phyloP scores from a whole-genome alignment of 2,797 vertebrate species.

The Microhierax caerulescens region DNA sequence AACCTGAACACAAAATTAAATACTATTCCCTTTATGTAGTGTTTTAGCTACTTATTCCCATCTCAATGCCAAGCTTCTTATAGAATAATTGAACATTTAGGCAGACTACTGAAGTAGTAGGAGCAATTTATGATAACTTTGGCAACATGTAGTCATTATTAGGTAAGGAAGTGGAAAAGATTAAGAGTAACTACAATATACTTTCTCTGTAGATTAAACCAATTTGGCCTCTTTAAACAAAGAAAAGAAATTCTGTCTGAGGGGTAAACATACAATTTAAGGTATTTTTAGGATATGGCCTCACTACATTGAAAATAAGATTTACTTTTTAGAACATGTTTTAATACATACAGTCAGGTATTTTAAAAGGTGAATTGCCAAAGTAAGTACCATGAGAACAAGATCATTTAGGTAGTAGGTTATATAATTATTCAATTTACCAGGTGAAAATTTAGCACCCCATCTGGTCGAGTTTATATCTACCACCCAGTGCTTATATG shows the following conservation, averaged over 20 bases:
- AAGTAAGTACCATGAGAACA: not conserved
- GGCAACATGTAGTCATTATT: not conserved
- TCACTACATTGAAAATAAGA: not conserved
- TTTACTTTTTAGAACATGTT: not conserved
- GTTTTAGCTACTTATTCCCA: not conserved
- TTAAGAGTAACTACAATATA: not conserved
- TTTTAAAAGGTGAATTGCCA: not conserved
- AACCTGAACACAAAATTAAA: not conserved
- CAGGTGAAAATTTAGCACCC: not conserved
- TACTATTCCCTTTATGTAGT: not conserved
- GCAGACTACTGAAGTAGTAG: not conserved
- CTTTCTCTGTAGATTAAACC: not conserved
- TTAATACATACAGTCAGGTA: not conserved
- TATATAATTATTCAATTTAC: not conserved
- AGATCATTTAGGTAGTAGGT: not conserved
- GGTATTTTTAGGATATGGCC: not conserved
- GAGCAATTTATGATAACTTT: not conserved
- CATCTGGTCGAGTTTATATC: not conserved
- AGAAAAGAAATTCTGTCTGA: not conserved
- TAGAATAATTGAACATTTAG: not conserved
- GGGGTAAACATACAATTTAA: not conserved
- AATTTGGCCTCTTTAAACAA: not conserved
- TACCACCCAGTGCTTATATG: not conserved
- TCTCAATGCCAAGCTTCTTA: not conserved
- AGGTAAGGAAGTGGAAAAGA: not conserved